Evolutionary conservation across 2,113 vertebrate species (phyloP).

Genomic region (Donacobius atricapilla): DNA sequence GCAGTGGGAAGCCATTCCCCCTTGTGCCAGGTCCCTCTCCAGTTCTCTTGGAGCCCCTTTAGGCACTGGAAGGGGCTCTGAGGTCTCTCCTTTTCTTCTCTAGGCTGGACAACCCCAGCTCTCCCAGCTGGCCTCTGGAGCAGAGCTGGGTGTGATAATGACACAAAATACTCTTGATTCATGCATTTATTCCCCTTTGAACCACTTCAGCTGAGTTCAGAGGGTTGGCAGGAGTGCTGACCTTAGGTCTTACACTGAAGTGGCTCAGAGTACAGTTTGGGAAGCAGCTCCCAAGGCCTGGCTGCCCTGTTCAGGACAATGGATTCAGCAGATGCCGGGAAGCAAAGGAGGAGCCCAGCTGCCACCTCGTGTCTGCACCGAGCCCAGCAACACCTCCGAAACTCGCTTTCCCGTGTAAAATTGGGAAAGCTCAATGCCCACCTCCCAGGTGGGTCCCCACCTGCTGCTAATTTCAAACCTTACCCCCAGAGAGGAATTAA

Average conservation of each 20-base stretch:
- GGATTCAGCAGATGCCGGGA: fast-evolving
- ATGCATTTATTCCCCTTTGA: neutral
- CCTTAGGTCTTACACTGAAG: neutral
- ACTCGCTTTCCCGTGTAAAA: fast-evolving
- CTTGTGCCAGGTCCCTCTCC: neutral
- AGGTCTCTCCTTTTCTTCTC: neutral
- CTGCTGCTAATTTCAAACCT: neutral
- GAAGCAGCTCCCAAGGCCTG: neutral
- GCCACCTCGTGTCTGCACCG: neutral
- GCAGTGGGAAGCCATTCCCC: neutral
- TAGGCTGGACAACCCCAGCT: neutral
- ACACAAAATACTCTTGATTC: neutral
- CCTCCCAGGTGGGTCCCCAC: neutral
- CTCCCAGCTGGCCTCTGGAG: neutral
- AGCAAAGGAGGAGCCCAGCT: neutral
- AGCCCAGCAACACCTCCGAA: neutral
- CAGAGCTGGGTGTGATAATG: neutral
- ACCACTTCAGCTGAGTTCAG: neutral
- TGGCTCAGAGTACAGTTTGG: neutral
- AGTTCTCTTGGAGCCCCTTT: neutral
- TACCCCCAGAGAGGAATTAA: neutral
- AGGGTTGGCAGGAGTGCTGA: neutral
- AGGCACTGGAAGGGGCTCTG: neutral
- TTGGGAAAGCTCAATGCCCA: fast-evolving
- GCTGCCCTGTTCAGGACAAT: neutral